phyloP scores from a whole-genome alignment of 2,888 invertebrate genomes.

The Steromphala cineraria region DNA sequence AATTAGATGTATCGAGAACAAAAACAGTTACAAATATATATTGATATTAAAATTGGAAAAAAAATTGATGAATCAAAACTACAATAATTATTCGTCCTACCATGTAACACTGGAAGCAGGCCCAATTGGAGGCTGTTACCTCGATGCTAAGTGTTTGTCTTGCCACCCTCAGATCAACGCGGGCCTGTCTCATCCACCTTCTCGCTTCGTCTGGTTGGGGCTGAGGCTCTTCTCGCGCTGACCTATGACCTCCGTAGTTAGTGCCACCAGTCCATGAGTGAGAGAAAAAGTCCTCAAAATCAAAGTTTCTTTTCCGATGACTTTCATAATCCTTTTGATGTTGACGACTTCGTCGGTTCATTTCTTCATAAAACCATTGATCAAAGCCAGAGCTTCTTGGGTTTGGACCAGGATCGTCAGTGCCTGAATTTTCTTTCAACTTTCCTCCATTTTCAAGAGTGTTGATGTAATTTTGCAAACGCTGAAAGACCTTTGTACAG shows the following conservation, averaged over 20 bases:
- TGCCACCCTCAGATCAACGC: slow-evolving; percentile 44
- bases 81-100: slow-evolving; percentile 31
- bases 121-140: slow-evolving; percentile 44
- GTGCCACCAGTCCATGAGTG: background rate
- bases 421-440: slow-evolving; percentile 2
- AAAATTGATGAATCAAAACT: background rate
- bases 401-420: background rate
- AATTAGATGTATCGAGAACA: background rate
- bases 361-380: slow-evolving; percentile 1
- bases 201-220: slow-evolving; percentile 46
- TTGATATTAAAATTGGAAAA: background rate
- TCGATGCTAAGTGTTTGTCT: background rate
- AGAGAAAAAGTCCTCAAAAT: background rate
- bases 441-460: slow-evolving; percentile 38
- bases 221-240: background rate
- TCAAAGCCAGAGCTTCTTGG: background rate
- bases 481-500: slow-evolving; percentile 46
- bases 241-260: background rate
- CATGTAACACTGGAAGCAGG: slow-evolving; percentile 55
- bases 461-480: slow-evolving; percentile 37
- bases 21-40: background rate
- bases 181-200: slow-evolving; percentile 56
- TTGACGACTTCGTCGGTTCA: background rate
- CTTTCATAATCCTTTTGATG: background rate
- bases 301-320: background rate